Evolutionary conservation across 2,797 vertebrate genomes (phyloP).

Genomic region (Sebastes vulpes): DNA sequence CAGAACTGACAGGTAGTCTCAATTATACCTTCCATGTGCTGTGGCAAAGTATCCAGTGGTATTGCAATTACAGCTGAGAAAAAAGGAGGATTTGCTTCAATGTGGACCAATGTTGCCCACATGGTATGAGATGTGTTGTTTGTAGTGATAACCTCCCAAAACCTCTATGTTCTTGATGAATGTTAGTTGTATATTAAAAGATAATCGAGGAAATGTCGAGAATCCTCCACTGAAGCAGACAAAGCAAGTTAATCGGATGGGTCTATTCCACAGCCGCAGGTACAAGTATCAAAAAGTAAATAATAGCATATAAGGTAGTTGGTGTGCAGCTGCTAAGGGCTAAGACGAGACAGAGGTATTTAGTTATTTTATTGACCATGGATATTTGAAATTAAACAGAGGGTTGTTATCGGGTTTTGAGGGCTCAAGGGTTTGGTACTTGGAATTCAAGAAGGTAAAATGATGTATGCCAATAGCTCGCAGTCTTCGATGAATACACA

Average conservation of each 20-base stretch:
- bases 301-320: neutral
- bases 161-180: neutral
- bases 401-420: conserved; percentile 16
- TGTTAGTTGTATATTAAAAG: neutral
- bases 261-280: neutral
- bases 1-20: conserved; percentile 46
- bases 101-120: conserved; percentile 3
- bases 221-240: neutral
- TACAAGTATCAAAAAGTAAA: neutral
- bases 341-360: conserved; percentile 3
- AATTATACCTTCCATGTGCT: conserved; percentile 32
- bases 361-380: conserved; percentile 17
- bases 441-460: conserved; percentile 14
- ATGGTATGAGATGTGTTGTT: conserved; percentile 22
- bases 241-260: neutral
- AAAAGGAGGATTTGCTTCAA: conserved; percentile 8
- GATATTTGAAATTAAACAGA: conserved; percentile 34
- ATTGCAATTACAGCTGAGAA: conserved; percentile 32
- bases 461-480: neutral
- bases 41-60: conserved; percentile 16
- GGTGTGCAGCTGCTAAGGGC: neutral
- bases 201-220: neutral
- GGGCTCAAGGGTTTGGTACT: conserved; percentile 7
- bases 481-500: neutral
- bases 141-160: conserved; percentile 7